phyloP scores from a whole-genome alignment of 2,888 invertebrate genomes.

The Scaeva pyrastri region DNA sequence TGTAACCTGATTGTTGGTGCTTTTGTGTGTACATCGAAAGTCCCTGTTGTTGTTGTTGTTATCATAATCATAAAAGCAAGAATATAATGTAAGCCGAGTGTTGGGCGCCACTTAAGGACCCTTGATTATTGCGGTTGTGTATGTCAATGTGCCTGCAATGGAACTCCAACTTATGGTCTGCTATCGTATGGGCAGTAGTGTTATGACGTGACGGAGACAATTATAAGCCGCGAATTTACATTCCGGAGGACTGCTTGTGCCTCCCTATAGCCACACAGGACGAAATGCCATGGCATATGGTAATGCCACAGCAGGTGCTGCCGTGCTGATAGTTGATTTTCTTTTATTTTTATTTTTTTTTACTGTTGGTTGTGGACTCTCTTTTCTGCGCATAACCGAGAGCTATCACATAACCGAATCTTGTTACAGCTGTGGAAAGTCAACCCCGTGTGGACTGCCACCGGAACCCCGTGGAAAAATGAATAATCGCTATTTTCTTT shows the following conservation, averaged over 20 bases:
- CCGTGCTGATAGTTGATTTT: constrained; percentile 37
- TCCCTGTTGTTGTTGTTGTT: constrained; percentile 62
- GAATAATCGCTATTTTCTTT: constrained; percentile 50
- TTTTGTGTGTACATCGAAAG: constrained; percentile 43
- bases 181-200: constrained; percentile 15
- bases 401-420: constrained; percentile 61
- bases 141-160: constrained; percentile 59
- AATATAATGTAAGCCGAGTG: constrained; percentile 37
- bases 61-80: constrained; percentile 62
- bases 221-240: constrained; percentile 72
- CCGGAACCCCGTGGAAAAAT: constrained; percentile 31
- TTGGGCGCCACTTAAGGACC: constrained; percentile 26
- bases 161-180: constrained; percentile 18
- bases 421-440: constrained; percentile 67
- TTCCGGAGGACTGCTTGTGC: constrained; percentile 44
- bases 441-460: constrained; percentile 26
- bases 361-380: not conserved
- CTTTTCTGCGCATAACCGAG: constrained; percentile 63
- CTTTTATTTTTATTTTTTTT: not conserved
- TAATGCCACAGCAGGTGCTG: constrained; percentile 28
- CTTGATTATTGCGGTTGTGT: constrained; percentile 31
- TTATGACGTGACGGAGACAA: constrained; percentile 74
- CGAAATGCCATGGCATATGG: constrained; percentile 44
- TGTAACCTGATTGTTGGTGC: not conserved
- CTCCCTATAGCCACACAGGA: constrained; percentile 25